Percentiles rank a stretch among this genome's conserved stretches.
phyloP scores from a whole-genome alignment of 1,140 invertebrate species.

The Cherax destructor region DNA sequence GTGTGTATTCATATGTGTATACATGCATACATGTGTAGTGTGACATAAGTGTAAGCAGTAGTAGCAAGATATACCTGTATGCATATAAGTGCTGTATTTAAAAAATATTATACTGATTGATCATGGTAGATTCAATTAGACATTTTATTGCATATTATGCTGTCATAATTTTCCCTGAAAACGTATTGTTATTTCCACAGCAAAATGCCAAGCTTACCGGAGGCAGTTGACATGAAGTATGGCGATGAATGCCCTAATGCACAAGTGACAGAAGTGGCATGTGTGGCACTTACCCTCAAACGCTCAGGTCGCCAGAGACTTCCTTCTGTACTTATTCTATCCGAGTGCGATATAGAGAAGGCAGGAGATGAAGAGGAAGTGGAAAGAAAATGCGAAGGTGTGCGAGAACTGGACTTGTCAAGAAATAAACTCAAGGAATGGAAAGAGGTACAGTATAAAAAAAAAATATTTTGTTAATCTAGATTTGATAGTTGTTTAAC shows the following conservation, averaged over 20 bases:
- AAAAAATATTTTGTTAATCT: no score
- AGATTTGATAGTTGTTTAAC: no score
- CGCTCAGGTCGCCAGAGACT: constrained; percentile 58
- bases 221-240: constrained; percentile 70
- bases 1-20: no score
- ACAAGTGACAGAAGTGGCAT: constrained; percentile 65
- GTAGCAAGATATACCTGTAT: no score
- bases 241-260: constrained; percentile 64
- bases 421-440: constrained; percentile 70
- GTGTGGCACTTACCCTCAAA: constrained; percentile 66
- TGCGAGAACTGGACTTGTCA: constrained; percentile 67
- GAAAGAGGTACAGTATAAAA: constrained; percentile 48
- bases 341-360: constrained; percentile 70
- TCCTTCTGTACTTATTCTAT: constrained; percentile 69
- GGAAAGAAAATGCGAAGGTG: constrained; percentile 67
- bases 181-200: not conserved
- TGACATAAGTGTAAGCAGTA: no score
- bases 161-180: not conserved
- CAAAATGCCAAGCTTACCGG: constrained; percentile 70
- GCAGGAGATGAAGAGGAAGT: constrained; percentile 70
- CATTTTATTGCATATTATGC: no score
- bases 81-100: no score
- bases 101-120: no score
- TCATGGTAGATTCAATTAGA: no score
- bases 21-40: no score